phyloP scores from a whole-genome alignment of 2,888 invertebrate species.

The Catocala nupta region DNA sequence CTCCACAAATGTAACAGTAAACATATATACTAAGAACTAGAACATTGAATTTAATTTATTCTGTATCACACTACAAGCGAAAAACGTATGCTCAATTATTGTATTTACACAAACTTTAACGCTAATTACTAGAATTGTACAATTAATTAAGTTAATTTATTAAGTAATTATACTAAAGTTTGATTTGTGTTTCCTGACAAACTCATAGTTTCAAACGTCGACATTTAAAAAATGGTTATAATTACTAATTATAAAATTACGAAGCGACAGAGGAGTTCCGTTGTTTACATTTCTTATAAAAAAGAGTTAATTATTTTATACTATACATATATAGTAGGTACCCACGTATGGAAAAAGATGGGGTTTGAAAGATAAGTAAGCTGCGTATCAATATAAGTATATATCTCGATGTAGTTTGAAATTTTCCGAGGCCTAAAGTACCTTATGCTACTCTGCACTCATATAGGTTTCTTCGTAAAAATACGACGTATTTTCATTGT shows the following conservation, averaged over 20 bases:
- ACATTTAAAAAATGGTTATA: conserved; percentile 17
- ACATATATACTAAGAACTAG: conserved; percentile 47
- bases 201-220: conserved; percentile 65
- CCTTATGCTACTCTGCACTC: too few relatives aligned
- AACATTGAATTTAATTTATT: conserved; percentile 33
- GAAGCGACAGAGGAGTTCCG: conserved; percentile 15
- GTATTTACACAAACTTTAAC: conserved; percentile 40
- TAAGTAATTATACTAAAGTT: conserved; percentile 19
- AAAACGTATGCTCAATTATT: conserved; percentile 26
- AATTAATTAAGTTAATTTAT: conserved; percentile 13
- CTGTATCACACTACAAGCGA: conserved; percentile 28
- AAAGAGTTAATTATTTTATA: too few relatives aligned
- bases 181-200: conserved; percentile 52
- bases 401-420: too few relatives aligned
- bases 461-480: too few relatives aligned
- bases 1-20: conserved; percentile 52
- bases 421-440: too few relatives aligned
- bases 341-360: too few relatives aligned
- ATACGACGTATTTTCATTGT: too few relatives aligned
- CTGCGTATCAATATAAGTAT: too few relatives aligned
- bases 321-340: too few relatives aligned
- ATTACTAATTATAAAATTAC: conserved; percentile 9
- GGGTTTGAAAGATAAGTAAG: too few relatives aligned
- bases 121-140: conserved; percentile 32
- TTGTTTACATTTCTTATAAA: conserved; percentile 23